Base-by-base conservation (phyloP, 2,888 invertebrate genomes). In the Itoplectis maculator region DNA sequence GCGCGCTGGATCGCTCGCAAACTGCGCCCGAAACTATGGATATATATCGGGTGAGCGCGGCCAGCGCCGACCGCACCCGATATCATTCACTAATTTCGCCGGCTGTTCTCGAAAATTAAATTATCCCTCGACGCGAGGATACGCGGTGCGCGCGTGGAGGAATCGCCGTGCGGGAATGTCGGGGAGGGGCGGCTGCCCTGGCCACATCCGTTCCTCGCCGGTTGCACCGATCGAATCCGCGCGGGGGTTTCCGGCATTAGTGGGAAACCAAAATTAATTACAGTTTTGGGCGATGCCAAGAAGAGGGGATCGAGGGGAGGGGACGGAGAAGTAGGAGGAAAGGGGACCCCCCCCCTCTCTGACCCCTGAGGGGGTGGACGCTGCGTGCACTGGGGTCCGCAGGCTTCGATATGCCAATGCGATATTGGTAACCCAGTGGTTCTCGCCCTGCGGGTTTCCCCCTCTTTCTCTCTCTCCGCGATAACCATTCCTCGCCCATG, bases 191-290 rank as follows among this genome's bases (percentile, higher is more conserved):
- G 47, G 29, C 29, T 5, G 69, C 49, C n/a, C 42, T 23, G 47
- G 29, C 20, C 69, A 69, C 69, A 74, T 76, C 75, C 61, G 18
- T n/a, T 15, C 65, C 13, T 13, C 6, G n/a, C n/a, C 20, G 66
- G 18, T 70, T 9, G 47, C n/a, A n/a, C 29, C 29, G 59, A 40
- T 9, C 63, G 68, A 37, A 42, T 9, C 23, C 56, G 20, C 51
- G 56, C 66, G 45, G 47, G 23, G 37, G 45, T 49, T 65, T n/a
- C n/a, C 45, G 61, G 63, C 68, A 65, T 56, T 69, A 78, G 74
- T 78, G 84, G 85, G 84, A 86, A 88, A 87, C 86, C 86, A 84
- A 87, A 91, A 91, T 92, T 92, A 91, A 91, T 91, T 82, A 70
- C 65, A 89, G 89, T 90, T 91, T 90, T 87, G 88, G n/a, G 85